Conservation (phyloP, 2,797 vertebrate species). For the Lacerta agilis region DNA sequence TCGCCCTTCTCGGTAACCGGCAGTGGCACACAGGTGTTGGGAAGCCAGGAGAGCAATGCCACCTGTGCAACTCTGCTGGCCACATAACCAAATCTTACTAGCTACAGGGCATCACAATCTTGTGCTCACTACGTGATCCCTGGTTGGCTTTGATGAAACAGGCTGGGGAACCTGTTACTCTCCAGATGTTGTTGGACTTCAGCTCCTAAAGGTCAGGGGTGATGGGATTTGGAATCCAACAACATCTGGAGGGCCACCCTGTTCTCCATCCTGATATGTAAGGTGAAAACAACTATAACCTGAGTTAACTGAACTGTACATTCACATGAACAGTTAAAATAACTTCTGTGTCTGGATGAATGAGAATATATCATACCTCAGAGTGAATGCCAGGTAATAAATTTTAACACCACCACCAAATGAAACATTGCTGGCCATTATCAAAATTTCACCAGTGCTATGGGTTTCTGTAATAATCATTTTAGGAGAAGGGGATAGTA, state of each 20-base stretch:
- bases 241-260: too few relatives aligned
- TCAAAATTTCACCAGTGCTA: background rate
- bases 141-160: background rate
- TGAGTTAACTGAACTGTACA: too few relatives aligned
- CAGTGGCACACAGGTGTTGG: too few relatives aligned
- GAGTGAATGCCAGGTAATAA: too few relatives aligned
- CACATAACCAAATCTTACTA: background rate
- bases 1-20: too few relatives aligned
- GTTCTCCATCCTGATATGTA: background rate
- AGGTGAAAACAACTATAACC: background rate
- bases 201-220: too few relatives aligned
- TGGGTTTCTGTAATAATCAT: slow-evolving; percentile 8
- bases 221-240: too few relatives aligned
- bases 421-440: background rate
- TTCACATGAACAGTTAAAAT: background rate
- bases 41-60: too few relatives aligned
- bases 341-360: background rate
- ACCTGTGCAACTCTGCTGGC: too few relatives aligned
- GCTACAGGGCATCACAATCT: too few relatives aligned
- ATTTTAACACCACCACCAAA: background rate
- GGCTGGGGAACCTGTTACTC: too few relatives aligned
- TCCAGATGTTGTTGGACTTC: too few relatives aligned
- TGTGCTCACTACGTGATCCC: background rate
- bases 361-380: background rate
- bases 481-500: slow-evolving; percentile 19